Evolutionary conservation across 2,113 vertebrate genomes (phyloP).

Genomic region (Struthio camelus): DNA sequence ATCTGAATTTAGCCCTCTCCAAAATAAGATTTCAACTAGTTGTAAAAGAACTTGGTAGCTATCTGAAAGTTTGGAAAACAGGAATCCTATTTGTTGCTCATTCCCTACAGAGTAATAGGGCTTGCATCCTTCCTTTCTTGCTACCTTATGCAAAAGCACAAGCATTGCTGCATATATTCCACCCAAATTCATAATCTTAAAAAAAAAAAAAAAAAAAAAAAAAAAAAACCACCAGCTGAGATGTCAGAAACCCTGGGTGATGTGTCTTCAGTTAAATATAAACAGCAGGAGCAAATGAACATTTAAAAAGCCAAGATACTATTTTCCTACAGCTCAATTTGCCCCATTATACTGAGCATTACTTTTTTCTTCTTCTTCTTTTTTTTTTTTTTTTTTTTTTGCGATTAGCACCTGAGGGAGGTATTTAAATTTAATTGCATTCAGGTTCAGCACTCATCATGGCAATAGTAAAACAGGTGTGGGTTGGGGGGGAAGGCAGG

Average conservation of each 20-base stretch:
- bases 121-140: neutral
- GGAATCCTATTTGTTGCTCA: neutral
- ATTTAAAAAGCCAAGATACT: constrained; percentile 50
- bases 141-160: neutral
- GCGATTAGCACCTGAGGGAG: constrained; percentile 37
- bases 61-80: neutral
- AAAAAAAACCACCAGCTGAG: neutral
- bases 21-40: neutral
- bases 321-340: constrained; percentile 53
- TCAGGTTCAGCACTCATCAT: neutral
- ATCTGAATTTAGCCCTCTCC: neutral
- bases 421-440: constrained; percentile 61
- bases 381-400: neutral
- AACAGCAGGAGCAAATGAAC: constrained; percentile 66
- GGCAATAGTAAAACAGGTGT: constrained; percentile 53
- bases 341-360: constrained; percentile 49
- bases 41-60: neutral
- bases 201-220: constrained; percentile 7
- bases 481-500: neutral
- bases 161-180: neutral
- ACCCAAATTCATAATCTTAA: constrained; percentile 25
- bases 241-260: constrained; percentile 4
- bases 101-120: neutral
- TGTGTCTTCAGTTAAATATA: constrained; percentile 59
- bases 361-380: neutral